phyloP scores from a whole-genome alignment of 2,888 invertebrate genomes.

The Rhodophaea formosa region DNA sequence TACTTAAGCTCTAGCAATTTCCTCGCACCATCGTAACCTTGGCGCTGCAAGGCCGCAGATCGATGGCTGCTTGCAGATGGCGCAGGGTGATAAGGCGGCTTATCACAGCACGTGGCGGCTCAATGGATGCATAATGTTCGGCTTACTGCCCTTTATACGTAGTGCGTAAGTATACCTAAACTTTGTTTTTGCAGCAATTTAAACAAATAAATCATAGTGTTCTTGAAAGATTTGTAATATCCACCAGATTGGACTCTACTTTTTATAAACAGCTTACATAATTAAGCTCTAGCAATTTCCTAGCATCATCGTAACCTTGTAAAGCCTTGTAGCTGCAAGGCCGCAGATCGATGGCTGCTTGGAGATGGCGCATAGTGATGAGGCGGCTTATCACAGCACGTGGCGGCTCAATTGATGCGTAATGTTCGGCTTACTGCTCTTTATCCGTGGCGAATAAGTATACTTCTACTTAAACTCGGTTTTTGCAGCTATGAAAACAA shows the following conservation, averaged over 20 bases:
- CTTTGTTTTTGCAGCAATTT: background rate
- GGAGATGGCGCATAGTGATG: constrained; percentile 9
- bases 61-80: constrained; percentile 8
- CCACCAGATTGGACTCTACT: no score
- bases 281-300: background rate
- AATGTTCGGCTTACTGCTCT: constrained; percentile 14
- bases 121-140: constrained; percentile 8
- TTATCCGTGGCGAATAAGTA: background rate
- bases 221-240: no score
- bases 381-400: constrained; percentile 14
- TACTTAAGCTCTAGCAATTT: background rate
- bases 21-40: constrained; percentile 3
- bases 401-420: background rate
- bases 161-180: background rate
- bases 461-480: background rate
- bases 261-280: no score
- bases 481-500: background rate
- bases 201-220: background rate
- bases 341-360: constrained; percentile 6
- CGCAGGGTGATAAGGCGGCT: constrained; percentile 8
- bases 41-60: constrained; percentile 7
- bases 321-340: constrained; percentile 14
- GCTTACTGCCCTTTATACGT: constrained; percentile 12
- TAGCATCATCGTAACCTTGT: constrained; percentile 3
- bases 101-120: constrained; percentile 12